Base-by-base conservation (phyloP, 2,888 invertebrate species). In the Orthosia gracilis region DNA sequence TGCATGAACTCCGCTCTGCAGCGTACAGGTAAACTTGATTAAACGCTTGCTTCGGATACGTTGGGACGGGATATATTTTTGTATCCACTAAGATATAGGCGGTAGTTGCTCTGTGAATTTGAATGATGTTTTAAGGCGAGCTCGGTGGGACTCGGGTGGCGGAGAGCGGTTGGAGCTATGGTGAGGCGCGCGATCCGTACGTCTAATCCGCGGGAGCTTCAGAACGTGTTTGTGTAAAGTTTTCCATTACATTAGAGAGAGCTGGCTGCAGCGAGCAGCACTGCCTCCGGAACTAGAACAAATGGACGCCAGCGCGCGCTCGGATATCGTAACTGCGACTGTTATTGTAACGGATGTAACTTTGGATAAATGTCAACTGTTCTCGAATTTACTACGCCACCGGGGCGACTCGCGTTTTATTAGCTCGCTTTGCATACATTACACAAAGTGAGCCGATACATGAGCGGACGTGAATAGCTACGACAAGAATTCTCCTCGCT, bases 271-370 rank as follows among this genome's bases (percentile, higher is more conserved):
- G 84, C 77, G 59, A 45, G 61, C n/a, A 61, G 86, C 82, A 85
- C 88, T 85, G 90, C 90, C 90, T 87, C 88, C 89, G 91, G 90
- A 94, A 95, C 93, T 92, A 93, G 94, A 96, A 96, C 95, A 93
- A 95, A 96, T 94, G 95, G 93, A 91, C 91, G 84, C 84, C 89
- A 81, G 84, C 85, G 89, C 87, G 90, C 91, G 92, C 93, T 91
- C 91, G 94, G 95, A 94, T 95, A 95, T 94, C 94, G 94, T 92
- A 92, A 93, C 94, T 92, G 93, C 93, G 90, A 93, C 93, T 94
- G 94, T 95, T 96, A 96, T 95, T 95, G 95, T 95, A 94, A 94
- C 94, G 94, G 94, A 96, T 95, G 95, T 95, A 94, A 95, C 94
- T 96, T 95, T 94, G 95, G 94, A 96, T 96, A 96, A 96, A 95